A percentile compares a stretch with the other conserved stretches of the same genome.
These are phyloP conservation scores for Galaxea fascicularis DNA, from an alignment of 92 coral and sea anemone species.

Conservation along the genomic window DNA sequence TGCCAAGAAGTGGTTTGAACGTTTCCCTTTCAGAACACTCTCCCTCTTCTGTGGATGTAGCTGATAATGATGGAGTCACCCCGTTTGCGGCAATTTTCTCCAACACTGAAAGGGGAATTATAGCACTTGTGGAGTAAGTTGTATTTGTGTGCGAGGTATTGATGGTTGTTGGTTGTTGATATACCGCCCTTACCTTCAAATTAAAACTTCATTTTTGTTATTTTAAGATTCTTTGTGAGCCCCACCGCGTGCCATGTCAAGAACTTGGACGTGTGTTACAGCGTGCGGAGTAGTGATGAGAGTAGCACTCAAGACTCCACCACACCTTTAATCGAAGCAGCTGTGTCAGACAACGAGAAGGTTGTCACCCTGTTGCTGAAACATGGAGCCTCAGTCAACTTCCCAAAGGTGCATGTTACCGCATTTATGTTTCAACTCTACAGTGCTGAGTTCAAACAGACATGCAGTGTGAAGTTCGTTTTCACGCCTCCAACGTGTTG, in stretches of 20 bases:
- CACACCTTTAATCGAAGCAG: slow-evolving; percentile 81
- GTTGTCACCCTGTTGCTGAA: slow-evolving; percentile 67
- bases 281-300: slow-evolving; percentile 51
- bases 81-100: slow-evolving; percentile 86
- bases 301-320: slow-evolving; percentile 59
- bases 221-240: slow-evolving; percentile 40
- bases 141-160: neutral
- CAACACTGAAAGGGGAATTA: slow-evolving; percentile 40
- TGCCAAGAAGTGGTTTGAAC: neutral
- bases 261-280: slow-evolving; percentile 81
- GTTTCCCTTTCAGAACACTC: slow-evolving; percentile 59
- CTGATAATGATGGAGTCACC: slow-evolving; percentile 79
- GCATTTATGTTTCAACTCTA: neutral
- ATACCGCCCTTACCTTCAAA: neutral
- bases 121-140: slow-evolving; percentile 70
- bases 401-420: slow-evolving; percentile 51
- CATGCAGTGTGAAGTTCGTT: too few species aligned
- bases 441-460: neutral
- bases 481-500: too few species aligned
- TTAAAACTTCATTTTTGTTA: neutral
- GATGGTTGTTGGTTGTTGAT: neutral
- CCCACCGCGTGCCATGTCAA: slow-evolving; percentile 34
- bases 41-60: slow-evolving; percentile 76
- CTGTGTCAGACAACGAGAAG: slow-evolving; percentile 49
- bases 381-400: slow-evolving; percentile 78